phyloP scores from a whole-genome alignment of 2,888 invertebrate genomes.

The Incurvaria masculella region DNA sequence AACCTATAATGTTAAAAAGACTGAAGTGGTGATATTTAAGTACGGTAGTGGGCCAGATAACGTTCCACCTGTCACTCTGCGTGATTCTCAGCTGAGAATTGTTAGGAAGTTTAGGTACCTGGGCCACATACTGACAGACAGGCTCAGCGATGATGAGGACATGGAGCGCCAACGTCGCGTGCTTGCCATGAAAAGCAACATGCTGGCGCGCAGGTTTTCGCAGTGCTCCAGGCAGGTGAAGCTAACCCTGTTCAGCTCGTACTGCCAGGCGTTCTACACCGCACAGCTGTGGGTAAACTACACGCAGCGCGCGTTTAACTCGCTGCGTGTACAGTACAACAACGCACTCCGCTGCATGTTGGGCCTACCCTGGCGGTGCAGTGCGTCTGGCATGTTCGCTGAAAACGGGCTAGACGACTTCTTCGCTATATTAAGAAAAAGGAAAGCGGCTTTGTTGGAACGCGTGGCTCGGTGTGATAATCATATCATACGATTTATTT shows the following conservation, averaged over 20 bases:
- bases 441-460: too few species aligned
- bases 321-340: conserved; percentile 8
- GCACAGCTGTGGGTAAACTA: conserved; percentile 6
- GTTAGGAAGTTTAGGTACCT: conserved; percentile 11
- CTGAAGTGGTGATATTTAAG: conserved; percentile 8
- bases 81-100: not conserved
- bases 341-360: conserved; percentile 5
- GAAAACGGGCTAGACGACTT: too few species aligned
- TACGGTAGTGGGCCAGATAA: too few species aligned
- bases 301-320: conserved; percentile 3
- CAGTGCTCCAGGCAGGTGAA: not conserved
- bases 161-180: not conserved
- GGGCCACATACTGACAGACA: conserved; percentile 9
- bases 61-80: too few species aligned
- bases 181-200: not conserved
- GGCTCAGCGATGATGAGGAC: conserved; percentile 4
- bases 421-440: too few species aligned
- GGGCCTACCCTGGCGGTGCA: not conserved
- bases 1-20: conserved; percentile 10
- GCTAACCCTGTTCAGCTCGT: conserved; percentile 5
- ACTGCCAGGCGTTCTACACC: conserved; percentile 6
- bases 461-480: too few species aligned
- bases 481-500: too few species aligned
- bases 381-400: too few species aligned
- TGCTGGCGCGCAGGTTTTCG: not conserved